Conservation (phyloP, 2,797 vertebrate genomes). For the Sternotherus odoratus region DNA sequence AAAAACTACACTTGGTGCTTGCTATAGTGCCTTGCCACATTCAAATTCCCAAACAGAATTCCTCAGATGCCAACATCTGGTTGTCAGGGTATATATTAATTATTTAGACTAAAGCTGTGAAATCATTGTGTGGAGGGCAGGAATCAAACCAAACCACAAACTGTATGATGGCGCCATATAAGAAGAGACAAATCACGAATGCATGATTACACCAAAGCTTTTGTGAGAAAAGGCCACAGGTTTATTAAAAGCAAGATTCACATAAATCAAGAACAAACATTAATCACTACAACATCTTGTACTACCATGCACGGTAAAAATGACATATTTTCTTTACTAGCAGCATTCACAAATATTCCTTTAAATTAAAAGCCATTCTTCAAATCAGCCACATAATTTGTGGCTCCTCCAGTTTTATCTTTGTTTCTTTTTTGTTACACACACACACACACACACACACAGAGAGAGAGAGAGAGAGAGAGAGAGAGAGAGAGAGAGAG, state of each 20-base stretch:
- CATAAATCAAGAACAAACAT: neutral
- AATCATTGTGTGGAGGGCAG: neutral
- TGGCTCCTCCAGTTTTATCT: neutral
- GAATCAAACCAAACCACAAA: neutral
- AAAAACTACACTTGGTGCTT: neutral
- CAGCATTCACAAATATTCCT: neutral
- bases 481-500: too few relatives aligned
- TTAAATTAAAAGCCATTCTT: neutral
- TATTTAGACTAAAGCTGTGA: neutral
- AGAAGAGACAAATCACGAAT: neutral
- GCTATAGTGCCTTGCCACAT: neutral
- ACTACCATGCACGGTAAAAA: neutral
- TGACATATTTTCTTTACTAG: neutral
- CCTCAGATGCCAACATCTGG: rapidly evolving
- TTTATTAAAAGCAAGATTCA: neutral
- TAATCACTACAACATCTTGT: neutral
- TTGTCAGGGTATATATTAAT: neutral
- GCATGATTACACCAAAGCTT: neutral
- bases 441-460: too few relatives aligned
- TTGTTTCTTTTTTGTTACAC: neutral
- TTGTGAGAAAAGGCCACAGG: neutral
- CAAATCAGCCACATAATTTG: neutral
- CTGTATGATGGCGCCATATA: neutral
- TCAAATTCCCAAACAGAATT: neutral
- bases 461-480: too few relatives aligned